Evolutionary conservation across 2,888 invertebrate species (phyloP), one percentile per base, ranked within the genome.

Genomic region (Acholoe squamosa): DNA sequence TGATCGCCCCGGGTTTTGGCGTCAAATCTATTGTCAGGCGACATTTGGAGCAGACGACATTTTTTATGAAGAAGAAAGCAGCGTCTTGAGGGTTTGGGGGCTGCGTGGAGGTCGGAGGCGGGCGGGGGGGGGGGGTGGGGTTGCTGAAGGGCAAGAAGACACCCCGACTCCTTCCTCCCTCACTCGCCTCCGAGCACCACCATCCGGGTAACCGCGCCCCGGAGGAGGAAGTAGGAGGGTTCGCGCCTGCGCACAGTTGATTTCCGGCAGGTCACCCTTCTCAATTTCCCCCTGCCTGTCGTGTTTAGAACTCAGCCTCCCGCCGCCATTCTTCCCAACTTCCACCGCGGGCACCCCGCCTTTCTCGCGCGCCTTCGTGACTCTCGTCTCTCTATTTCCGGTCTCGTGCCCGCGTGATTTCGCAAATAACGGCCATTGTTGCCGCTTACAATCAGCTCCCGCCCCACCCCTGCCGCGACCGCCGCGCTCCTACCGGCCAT

Each of bases 301-400:
- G 43, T 84, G 76, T 31, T 19, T 43, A 16, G 86, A 14, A 25
- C 86, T 25, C 86, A 52, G 14, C 28, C 54, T 52, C 52, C 54
- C 25, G 28, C 31, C 52, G 86, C 86, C 86, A 52, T 54, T 86
- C 31, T 54, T 33, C 86, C 56, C 56, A 28, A 14, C 54, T 16
- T 86, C 54, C 54, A 25, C 56, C 86, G 25, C 54, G 54, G 86
- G 86, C 34, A 16, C 5, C 28, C 16, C 84, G 25, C 86, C 31
- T 54, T 86, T 56, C 43, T 86, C 52, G 86, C 86, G 86, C 86
- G 52, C 52, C 86, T 86, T 86, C 86, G 86, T 86, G 86, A 86
- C 86, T 86, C 86, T 86, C 86, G 86, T 86, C 86, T 86, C 56
- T 86, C 86, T 54, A 86, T 86, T 86, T 86, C 86, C 86, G 86